Evolutionary conservation across 2,888 invertebrate genomes (phyloP).

Genomic region (Drosophila paranaensis): DNA sequence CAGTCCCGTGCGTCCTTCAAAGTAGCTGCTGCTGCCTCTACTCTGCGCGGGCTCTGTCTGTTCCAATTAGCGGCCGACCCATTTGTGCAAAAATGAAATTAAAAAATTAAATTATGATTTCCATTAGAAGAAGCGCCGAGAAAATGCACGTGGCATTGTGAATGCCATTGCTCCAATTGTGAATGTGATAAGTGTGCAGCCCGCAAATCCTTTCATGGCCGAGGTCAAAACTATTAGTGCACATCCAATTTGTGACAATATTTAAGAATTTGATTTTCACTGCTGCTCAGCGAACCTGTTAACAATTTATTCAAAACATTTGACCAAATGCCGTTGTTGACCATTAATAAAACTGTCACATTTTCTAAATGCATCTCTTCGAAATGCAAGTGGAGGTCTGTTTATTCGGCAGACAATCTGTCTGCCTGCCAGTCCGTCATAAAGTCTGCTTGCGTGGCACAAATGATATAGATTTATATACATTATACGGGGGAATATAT

Average conservation of each 20-base stretch:
- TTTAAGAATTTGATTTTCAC: conserved; percentile 28
- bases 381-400: conserved; percentile 29
- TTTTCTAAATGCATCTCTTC: conserved; percentile 54
- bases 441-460: conserved; percentile 1
- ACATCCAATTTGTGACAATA: conserved; percentile 72
- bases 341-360: conserved; percentile 61
- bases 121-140: conserved; percentile 42
- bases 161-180: conserved; percentile 62
- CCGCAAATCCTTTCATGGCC: conserved; percentile 79
- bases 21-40: conserved; percentile 50
- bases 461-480: background rate
- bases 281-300: conserved; percentile 64
- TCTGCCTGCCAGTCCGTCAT: conserved; percentile 42
- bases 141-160: conserved; percentile 67
- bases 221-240: conserved; percentile 80
- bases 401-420: conserved; percentile 46
- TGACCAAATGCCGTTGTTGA: conserved; percentile 32
- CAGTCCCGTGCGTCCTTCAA: conserved; percentile 59
- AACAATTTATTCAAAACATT: conserved; percentile 57
- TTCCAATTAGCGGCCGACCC: conserved; percentile 72
- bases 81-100: conserved; percentile 46
- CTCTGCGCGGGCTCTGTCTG: conserved; percentile 49
- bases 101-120: conserved; percentile 65
- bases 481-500: background rate
- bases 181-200: conserved; percentile 21